A percentile compares a stretch with the other conserved stretches of the same genome.
These are phyloP conservation scores for Drosophila ustulata DNA, from an alignment of 2,888 invertebrate genomes.

Conservation along the genomic window DNA sequence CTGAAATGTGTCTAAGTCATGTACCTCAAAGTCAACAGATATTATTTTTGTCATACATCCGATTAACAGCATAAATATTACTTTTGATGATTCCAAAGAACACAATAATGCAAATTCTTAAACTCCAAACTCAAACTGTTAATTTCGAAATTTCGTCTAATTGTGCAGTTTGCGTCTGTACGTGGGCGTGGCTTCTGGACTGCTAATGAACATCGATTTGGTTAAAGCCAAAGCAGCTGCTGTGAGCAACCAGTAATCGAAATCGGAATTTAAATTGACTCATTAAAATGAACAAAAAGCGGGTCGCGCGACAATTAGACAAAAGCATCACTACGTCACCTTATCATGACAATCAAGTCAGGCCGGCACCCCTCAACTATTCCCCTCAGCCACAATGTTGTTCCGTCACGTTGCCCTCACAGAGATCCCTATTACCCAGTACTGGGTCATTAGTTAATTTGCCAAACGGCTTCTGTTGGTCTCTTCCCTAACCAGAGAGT, in stretches of 20 bases:
- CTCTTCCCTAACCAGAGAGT: conserved; percentile 24
- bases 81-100: conserved; percentile 37
- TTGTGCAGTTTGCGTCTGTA: conserved; percentile 66
- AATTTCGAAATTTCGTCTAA: conserved; percentile 72
- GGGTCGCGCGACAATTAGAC: conserved; percentile 80
- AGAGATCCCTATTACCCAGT: conserved; percentile 45
- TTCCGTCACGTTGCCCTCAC: conserved; percentile 5
- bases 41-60: no score
- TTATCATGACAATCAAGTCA: background rate
- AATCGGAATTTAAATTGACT: conserved; percentile 81
- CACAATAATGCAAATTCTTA: conserved; percentile 34
- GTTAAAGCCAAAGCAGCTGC: conserved; percentile 55
- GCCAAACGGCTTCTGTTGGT: conserved; percentile 62
- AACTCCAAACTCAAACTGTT: conserved; percentile 58
- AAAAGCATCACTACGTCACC: conserved; percentile 51
- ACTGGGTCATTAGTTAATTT: conserved; percentile 79
- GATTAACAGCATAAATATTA: background rate
- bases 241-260: conserved; percentile 68
- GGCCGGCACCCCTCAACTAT: background rate
- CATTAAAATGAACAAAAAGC: conserved; percentile 79
- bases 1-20: no score
- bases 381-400: conserved; percentile 6
- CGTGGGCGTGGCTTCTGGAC: conserved; percentile 54
- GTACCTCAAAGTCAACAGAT: no score
- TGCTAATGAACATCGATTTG: conserved; percentile 81